Percentiles rank a stretch among this genome's conserved stretches.
phyloP scores from a whole-genome alignment of 2,113 vertebrate species.

The Manacus vitellinus region DNA sequence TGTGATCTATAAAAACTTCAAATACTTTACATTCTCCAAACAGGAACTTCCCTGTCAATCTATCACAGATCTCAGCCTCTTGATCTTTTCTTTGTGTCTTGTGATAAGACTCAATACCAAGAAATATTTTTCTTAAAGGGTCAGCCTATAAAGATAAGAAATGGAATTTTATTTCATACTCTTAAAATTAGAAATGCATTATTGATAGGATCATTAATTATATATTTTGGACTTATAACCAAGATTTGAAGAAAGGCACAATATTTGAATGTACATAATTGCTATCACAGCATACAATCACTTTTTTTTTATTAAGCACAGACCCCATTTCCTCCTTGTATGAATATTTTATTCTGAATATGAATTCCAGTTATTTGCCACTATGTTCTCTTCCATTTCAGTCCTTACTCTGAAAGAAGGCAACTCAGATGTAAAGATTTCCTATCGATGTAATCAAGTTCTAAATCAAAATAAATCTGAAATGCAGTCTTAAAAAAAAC shows the following conservation, averaged over 20 bases:
- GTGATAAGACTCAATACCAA: slow-evolving; percentile 18
- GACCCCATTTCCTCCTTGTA: slow-evolving; percentile 55
- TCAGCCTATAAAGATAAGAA: slow-evolving; percentile 5
- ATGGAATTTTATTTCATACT: slow-evolving; percentile 45
- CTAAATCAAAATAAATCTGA: background rate
- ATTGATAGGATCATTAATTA: slow-evolving; percentile 77
- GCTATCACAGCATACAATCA: background rate
- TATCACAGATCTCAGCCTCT: slow-evolving; percentile 38
- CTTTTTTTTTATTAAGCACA: slow-evolving; percentile 62
- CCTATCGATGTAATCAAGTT: background rate
- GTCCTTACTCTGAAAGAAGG: slow-evolving; percentile 7
- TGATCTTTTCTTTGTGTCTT: background rate
- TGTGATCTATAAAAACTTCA: background rate
- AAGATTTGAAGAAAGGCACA: slow-evolving; percentile 51
- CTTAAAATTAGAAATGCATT: slow-evolving; percentile 76
- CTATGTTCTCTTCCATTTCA: slow-evolving; percentile 24
- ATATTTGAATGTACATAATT: slow-evolving; percentile 35
- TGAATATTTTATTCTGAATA: slow-evolving; percentile 77
- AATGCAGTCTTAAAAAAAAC: background rate
- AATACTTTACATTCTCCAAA: background rate
- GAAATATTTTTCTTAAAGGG: background rate
- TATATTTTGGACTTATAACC: slow-evolving; percentile 64
- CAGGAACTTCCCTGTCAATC: slow-evolving; percentile 28
- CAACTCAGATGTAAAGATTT: background rate
- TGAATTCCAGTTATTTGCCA: slow-evolving; percentile 49